A percentile compares a stretch with the other conserved stretches of the same genome.
These are phyloP conservation scores for Rhagium mordax DNA, from an alignment of 2,888 invertebrate genomes.

Conservation along the genomic window DNA sequence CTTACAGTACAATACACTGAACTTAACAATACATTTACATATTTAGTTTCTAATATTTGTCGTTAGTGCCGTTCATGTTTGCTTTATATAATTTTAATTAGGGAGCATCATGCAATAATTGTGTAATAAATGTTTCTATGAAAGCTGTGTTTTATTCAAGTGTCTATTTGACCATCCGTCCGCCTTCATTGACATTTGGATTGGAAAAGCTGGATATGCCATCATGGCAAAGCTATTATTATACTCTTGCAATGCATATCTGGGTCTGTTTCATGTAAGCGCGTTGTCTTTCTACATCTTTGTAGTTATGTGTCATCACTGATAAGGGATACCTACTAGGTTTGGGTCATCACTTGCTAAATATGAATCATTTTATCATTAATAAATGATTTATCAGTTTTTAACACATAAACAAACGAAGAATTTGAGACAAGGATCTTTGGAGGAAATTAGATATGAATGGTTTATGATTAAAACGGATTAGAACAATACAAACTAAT, in stretches of 20 bases:
- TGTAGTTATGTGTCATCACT: too few relatives aligned
- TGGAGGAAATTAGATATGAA: not conserved
- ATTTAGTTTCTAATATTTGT: conserved; percentile 21
- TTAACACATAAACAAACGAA: not conserved
- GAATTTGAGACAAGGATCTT: not conserved
- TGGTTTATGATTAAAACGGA: not conserved
- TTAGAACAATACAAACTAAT: too few relatives aligned
- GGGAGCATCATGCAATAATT: not conserved
- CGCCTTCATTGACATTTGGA: not conserved
- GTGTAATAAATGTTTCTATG: conserved; percentile 24
- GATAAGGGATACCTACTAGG: too few relatives aligned
- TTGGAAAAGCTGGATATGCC: too few relatives aligned
- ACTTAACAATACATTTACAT: conserved; percentile 27
- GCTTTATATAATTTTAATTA: conserved; percentile 2
- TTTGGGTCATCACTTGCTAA: too few relatives aligned
- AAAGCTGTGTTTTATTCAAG: conserved; percentile 4
- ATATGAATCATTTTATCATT: not conserved
- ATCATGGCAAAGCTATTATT: too few relatives aligned
- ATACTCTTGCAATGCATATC: too few relatives aligned
- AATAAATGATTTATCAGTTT: not conserved
- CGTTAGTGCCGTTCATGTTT: conserved; percentile 12
- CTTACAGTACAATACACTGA: conserved; percentile 31
- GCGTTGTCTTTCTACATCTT: too few relatives aligned
- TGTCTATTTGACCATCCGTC: not conserved
- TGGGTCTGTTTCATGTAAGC: too few relatives aligned